Base-by-base conservation (phyloP, 2,797 vertebrate genomes). In the Sebastes umbrosus region DNA sequence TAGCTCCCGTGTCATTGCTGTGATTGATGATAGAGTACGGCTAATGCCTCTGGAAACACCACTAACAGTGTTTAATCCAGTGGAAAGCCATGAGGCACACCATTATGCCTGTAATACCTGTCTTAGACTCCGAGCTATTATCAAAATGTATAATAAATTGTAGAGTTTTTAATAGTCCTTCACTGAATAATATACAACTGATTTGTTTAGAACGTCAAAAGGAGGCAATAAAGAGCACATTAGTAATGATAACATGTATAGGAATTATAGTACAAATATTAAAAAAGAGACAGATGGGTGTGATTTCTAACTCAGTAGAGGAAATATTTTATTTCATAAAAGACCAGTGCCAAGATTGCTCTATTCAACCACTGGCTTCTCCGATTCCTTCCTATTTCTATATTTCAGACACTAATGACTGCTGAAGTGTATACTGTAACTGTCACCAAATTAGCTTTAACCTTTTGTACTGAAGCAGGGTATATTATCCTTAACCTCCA, bases 21-120 rank as follows among this genome's bases (percentile, higher is more conserved):
- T 88, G 91, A 94, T 88, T 85, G 84, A 93, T 93, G 85, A 79
- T 1, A 1, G 55, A 36, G 65, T 55, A 67, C 24, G 63, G 83
- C 52, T 36, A 71, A 82, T 55, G 82, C 73, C 79, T 71, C 75
- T 36, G 67, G 72, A 92, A 87, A 83, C 58, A 73, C 65, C 36
- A 6, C 50, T 73, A 78, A 87, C 62, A 4, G 31, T 20, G 79
- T 84, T 84, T 82, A 81, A 88, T 87, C 65, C 62, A 72, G 60
- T 60, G 31, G 25, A 57, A 82, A 80, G 74, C 34, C 73, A 65
- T 54, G 60, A 69, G 52, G 12, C 57, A 64, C 69, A 63, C 20
- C 31, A 62, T 62, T 79, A 66, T 14, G 13, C 36, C n/a, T 69
- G 46, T 20, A 20, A 70, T 11, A 82, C 63, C 69, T 63, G 31